phyloP scores from a whole-genome alignment of 2,888 invertebrate species.

The Ochropleura leucogaster region DNA sequence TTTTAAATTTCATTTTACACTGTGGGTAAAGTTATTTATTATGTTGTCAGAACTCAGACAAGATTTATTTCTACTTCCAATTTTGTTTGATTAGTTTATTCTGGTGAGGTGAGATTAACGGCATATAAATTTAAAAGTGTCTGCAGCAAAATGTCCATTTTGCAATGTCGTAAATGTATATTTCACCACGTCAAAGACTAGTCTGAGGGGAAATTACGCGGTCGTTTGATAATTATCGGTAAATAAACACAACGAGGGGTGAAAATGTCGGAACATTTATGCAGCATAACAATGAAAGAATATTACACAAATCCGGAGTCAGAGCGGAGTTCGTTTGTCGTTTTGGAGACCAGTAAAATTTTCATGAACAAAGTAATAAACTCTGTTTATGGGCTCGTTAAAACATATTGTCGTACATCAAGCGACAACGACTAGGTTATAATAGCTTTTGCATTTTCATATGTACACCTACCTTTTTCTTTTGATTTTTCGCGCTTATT shows the following conservation, averaged over 20 bases:
- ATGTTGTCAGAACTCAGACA: background rate
- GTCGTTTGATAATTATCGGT: conserved; percentile 52
- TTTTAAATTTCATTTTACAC: no score
- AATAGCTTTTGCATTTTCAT: conserved; percentile 69
- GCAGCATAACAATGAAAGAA: conserved; percentile 66
- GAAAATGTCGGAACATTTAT: conserved; percentile 61
- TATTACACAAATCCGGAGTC: conserved; percentile 66
- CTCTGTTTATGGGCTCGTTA: conserved; percentile 77
- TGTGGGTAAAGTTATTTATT: background rate
- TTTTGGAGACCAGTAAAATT: conserved; percentile 75
- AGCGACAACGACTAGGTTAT: conserved; percentile 69
- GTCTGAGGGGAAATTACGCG: conserved; percentile 47
- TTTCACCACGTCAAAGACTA: conserved; percentile 15
- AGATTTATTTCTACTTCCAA: background rate
- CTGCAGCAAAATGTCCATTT: conserved; percentile 14
- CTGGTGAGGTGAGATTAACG: background rate
- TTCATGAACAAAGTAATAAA: conserved; percentile 76
- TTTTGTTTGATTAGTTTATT: conserved; percentile 3
- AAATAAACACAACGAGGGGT: conserved; percentile 52
- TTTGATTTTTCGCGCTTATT: conserved; percentile 27
- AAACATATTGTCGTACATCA: conserved; percentile 72
- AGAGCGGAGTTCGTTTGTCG: conserved; percentile 71
- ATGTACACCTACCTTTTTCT: conserved; percentile 48
- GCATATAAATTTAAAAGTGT: conserved; percentile 10
- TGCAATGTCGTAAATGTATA: conserved; percentile 17